phyloP scores from a whole-genome alignment of 1,140 invertebrate species.

The Meteorus sp. region DNA sequence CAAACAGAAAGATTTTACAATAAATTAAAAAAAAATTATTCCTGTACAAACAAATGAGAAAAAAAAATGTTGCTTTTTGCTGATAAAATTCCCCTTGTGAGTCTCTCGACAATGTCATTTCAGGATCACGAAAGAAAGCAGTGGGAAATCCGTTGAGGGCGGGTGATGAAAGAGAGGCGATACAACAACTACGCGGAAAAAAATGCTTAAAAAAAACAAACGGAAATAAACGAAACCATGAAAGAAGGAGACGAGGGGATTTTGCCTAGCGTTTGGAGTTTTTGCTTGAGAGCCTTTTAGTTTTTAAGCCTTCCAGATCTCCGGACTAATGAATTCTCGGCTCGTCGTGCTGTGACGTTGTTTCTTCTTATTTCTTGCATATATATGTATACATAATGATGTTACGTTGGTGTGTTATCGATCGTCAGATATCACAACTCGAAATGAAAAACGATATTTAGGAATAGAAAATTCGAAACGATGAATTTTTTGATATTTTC shows the following conservation, averaged over 20 bases:
- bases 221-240: slow-evolving; percentile 18
- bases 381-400: no score
- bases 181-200: background rate
- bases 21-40: background rate
- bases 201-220: slow-evolving; percentile 21
- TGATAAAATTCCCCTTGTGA: background rate
- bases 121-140: background rate
- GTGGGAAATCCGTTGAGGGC: no score
- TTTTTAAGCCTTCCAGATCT: slow-evolving; percentile 48
- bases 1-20: slow-evolving; percentile 6
- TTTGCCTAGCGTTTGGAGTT: slow-evolving; percentile 23
- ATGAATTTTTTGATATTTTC: no score
- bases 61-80: background rate
- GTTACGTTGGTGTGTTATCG: background rate
- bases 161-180: background rate
- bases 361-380: background rate
- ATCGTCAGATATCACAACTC: background rate
- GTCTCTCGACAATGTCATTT: background rate
- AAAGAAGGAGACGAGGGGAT: no score
- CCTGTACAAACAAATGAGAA: background rate
- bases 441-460: no score
- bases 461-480: no score
- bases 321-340: slow-evolving; percentile 50
- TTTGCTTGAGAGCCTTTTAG: slow-evolving; percentile 52
- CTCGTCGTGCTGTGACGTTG: slow-evolving; percentile 8